Evolutionary conservation across 1,140 invertebrate genomes (phyloP).

Genomic region (Hypsibius dujardini): DNA sequence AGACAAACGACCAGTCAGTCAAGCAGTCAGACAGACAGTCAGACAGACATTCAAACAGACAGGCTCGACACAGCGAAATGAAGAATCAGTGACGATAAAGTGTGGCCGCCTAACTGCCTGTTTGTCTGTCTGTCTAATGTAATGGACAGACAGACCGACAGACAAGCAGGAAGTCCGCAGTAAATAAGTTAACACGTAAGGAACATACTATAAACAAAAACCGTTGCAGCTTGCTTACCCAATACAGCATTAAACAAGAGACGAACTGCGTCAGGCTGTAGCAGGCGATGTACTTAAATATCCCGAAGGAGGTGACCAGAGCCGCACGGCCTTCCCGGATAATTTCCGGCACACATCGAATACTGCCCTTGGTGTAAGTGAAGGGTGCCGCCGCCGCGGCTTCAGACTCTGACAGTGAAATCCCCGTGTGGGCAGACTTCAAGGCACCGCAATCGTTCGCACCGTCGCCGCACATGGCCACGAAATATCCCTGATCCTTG

Average conservation of each 20-base stretch:
- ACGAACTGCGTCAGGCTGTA: slow-evolving; percentile 86
- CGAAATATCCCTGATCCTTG: slow-evolving; percentile 36
- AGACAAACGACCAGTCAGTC: no score
- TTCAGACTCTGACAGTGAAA: slow-evolving; percentile 87
- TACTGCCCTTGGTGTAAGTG: slow-evolving; percentile 68
- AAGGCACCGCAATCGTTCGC: slow-evolving; percentile 92
- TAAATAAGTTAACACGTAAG: slow-evolving; percentile 19
- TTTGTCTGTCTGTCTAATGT: no score
- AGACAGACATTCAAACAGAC: no score
- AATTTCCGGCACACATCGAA: slow-evolving; percentile 57
- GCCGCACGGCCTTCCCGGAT: slow-evolving; percentile 71
- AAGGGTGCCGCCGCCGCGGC: slow-evolving; percentile 90
- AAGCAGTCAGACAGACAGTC: no score
- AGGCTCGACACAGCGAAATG: no score
- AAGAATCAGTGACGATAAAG: no score
- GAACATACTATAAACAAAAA: background rate
- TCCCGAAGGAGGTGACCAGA: slow-evolving; percentile 80
- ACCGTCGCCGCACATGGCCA: slow-evolving; percentile 94
- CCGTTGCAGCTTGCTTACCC: slow-evolving; percentile 32
- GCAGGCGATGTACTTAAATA: slow-evolving; percentile 94
- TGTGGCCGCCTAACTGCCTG: no score
- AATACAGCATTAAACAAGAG: slow-evolving; percentile 73
- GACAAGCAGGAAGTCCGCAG: slow-evolving; percentile 16
- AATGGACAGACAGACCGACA: no score
- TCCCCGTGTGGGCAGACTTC: slow-evolving; percentile 78